Conservation (phyloP, 2,113 vertebrate genomes). For the Daboia siamensis region DNA sequence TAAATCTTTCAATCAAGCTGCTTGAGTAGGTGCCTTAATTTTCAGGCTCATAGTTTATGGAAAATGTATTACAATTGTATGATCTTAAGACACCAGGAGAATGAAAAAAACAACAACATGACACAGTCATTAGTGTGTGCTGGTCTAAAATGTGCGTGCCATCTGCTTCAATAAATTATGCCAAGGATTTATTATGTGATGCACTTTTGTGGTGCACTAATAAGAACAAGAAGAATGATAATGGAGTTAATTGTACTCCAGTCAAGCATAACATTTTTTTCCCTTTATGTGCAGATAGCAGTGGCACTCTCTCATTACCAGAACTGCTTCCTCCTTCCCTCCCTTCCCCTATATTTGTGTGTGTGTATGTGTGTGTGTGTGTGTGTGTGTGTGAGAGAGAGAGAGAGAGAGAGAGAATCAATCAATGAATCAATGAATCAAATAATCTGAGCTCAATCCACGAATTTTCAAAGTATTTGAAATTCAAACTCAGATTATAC, state of each 20-base stretch:
- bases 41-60: slow-evolving; percentile 25
- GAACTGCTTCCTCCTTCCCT: not conserved
- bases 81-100: not conserved
- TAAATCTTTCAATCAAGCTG: slow-evolving; percentile 27
- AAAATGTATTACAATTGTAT: slow-evolving; percentile 4
- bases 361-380: not conserved
- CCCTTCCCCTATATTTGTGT: not conserved
- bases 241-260: not conserved
- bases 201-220: not conserved
- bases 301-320: no score
- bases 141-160: not conserved
- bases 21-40: slow-evolving; percentile 21
- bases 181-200: slow-evolving; percentile 14
- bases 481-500: slow-evolving; percentile 8
- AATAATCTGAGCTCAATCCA: not conserved
- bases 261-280: not conserved
- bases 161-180: not conserved
- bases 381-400: no score
- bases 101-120: not conserved
- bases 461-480: slow-evolving; percentile 14
- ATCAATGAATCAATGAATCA: not conserved
- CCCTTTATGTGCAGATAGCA: not conserved
- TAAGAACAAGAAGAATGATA: not conserved
- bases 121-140: not conserved
- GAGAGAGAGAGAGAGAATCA: no score